phyloP scores from a whole-genome alignment of 2,113 vertebrate species.

The Calidris pygmaea region DNA sequence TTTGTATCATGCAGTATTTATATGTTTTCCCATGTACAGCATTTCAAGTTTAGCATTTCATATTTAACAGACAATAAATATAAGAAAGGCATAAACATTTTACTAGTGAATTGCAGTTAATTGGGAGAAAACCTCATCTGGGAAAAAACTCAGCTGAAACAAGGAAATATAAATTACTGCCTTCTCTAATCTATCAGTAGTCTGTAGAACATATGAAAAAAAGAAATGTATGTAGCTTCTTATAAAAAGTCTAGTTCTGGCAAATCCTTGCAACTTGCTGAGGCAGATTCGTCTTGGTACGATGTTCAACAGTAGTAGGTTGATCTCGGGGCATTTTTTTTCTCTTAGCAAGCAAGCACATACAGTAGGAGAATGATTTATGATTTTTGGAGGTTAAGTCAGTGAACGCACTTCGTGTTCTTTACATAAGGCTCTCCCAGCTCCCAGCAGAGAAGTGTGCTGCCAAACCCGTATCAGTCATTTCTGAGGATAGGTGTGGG shows the following conservation, averaged over 20 bases:
- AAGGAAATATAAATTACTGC: neutral
- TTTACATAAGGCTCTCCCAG: neutral
- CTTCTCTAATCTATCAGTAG: neutral
- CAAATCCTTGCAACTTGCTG: neutral
- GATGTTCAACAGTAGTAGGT: neutral
- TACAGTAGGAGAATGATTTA: neutral
- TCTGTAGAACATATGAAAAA: neutral
- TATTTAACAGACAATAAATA: neutral
- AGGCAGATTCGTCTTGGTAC: neutral
- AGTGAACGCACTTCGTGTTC: neutral
- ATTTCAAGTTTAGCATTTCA: neutral
- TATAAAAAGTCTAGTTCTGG: neutral
- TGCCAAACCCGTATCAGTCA: neutral
- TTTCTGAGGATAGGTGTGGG: neutral
- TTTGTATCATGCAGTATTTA: neutral
- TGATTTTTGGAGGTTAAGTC: neutral
- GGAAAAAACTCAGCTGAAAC: neutral
- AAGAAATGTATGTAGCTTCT: neutral
- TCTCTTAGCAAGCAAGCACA: neutral
- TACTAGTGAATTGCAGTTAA: neutral
- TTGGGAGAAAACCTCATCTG: neutral
- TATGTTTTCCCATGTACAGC: neutral
- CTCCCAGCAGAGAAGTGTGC: rapidly evolving
- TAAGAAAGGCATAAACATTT: neutral
- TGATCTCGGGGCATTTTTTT: neutral